Evolutionary conservation across 2,888 invertebrate species (phyloP), one percentile per base, ranked within the genome.

Genomic region (Pollenia labialis): DNA sequence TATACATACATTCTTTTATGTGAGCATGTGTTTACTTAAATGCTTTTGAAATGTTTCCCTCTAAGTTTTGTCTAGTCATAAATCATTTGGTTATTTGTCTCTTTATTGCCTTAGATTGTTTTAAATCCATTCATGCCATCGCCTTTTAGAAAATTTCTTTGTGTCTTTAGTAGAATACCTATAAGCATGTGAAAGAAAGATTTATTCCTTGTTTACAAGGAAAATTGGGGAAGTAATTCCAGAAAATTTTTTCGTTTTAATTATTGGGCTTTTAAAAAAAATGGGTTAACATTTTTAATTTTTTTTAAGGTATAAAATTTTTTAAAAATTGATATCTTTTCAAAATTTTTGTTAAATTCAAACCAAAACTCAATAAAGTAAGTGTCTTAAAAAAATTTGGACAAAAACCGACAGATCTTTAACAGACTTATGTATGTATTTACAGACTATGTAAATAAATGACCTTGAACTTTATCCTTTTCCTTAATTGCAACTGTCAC

Each of bases 71-170:
- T 80, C 84, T 74, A 85, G 79, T 72, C 84, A 87, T 84, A 87
- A 87, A 84, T 84, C 84, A 81, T 74, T 77, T 69, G 77, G 77
- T 87, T 87, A 81, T 84, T 87, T 84, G 84, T 84, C 84, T 76
- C 69, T 87, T 84, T 87, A 87, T 87, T 87, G 81, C 81, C 84
- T 81, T 72, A 74, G 83, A 87, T 79, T 87, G 87, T 69, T 87
- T 81, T 64, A 77, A 84, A 84, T 68, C 54, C 84, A 84, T 81
- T 81, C 87, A 84, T 77, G 84, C 74, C 76, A 84, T 81, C 87
- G 81, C 77, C 81, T 80, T 72, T 76, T 77, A 46, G 52, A 84
- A 79, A 82, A 69, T 14, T 75, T 79, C 74, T 80, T 85, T 85
- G 60, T 85, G 71, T 80, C 52, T 68, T 74, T 42, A 80, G 16